Evolutionary conservation across 2,113 vertebrate species (phyloP), one percentile per base, ranked within the genome.

Genomic region (Hemicordylus capensis): DNA sequence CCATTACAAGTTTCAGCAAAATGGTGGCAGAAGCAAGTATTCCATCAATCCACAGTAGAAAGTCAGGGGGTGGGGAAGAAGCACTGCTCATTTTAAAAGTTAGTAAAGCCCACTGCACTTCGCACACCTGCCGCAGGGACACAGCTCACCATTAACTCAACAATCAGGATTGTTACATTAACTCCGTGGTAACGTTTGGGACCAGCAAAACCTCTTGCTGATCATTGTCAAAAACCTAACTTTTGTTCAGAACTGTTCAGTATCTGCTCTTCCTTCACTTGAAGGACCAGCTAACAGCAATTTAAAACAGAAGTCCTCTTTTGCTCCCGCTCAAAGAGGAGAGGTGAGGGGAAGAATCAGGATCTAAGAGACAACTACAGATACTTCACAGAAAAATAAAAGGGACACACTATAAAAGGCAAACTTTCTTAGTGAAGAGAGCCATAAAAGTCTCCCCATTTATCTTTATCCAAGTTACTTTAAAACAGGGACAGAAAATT

Each of bases 191-290:
- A 26, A 0, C 1, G 28, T 28, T 11, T 63, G 46, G 48, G 31
- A 34, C 63, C 11, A 9, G 0, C 15, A 0, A 10, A 5, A 3
- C 15, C 28, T 66, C 76, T 12, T 9, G 46, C 54, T 39, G 69
- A 2, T 56, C 12, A 1, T 0, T 0, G 19, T 0, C 59, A 14
- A 46, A 17, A 44, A 8, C 4, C 34, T 31, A 14, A 10, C 76
- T 11, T 34, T 1, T 0, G 42, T 46, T 7, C 0, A 3, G 59
- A 26, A 2, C 1, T 5, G 7, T 17, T n/a, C 19, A 1, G 31
- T 48, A 39, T 37, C 59, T 0, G 8, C 0, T 39, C 74, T 22
- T n/a, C 51, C 1, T 44, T 1, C 0, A 22, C 2, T 54, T 31
- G 51, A 61, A 31, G 28, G 31, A 73, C 48, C 15, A 39, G 61